These are phyloP conservation scores for Cataglyphis albicans DNA, from an alignment of 2,888 invertebrate genomes.

Conservation along the genomic window DNA sequence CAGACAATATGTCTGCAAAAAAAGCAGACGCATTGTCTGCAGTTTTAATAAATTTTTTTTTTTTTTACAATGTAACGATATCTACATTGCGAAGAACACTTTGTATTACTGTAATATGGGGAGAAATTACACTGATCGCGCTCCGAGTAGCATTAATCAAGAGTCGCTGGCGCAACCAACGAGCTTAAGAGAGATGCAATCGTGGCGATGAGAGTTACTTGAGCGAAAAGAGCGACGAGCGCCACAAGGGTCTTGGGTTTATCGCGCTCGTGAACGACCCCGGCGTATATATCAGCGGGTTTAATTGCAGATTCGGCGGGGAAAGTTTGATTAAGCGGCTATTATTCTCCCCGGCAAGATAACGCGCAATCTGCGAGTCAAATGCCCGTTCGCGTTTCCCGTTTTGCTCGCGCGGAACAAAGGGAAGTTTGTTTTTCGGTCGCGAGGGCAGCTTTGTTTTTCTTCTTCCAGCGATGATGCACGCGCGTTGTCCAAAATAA, in stretches of 20 bases:
- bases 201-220: slow-evolving; percentile 33
- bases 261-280: slow-evolving; percentile 47
- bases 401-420: slow-evolving; percentile 32
- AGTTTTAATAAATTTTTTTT: too few relatives aligned
- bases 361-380: slow-evolving; percentile 59
- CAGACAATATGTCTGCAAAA: too few relatives aligned
- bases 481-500: slow-evolving; percentile 19
- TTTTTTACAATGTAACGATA: neutral
- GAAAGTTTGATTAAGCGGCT: slow-evolving; percentile 59
- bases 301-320: slow-evolving; percentile 55
- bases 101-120: neutral
- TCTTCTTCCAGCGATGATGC: neutral
- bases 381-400: slow-evolving; percentile 34
- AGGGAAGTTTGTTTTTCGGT: slow-evolving; percentile 45
- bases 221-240: slow-evolving; percentile 28
- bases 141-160: neutral
- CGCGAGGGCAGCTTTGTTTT: neutral
- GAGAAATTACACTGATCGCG: slow-evolving; percentile 4
- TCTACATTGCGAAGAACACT: neutral
- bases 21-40: too few relatives aligned
- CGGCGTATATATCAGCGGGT: slow-evolving; percentile 42
- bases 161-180: neutral
- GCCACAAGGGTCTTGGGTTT: slow-evolving; percentile 39
- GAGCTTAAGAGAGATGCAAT: slow-evolving; percentile 31
- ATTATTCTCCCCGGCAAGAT: slow-evolving; percentile 58